A percentile compares a stretch with the other conserved stretches of the same genome.
Evolutionary conservation across 2,797 vertebrate species (phyloP).

Genomic region (Adelosebastes latens): DNA sequence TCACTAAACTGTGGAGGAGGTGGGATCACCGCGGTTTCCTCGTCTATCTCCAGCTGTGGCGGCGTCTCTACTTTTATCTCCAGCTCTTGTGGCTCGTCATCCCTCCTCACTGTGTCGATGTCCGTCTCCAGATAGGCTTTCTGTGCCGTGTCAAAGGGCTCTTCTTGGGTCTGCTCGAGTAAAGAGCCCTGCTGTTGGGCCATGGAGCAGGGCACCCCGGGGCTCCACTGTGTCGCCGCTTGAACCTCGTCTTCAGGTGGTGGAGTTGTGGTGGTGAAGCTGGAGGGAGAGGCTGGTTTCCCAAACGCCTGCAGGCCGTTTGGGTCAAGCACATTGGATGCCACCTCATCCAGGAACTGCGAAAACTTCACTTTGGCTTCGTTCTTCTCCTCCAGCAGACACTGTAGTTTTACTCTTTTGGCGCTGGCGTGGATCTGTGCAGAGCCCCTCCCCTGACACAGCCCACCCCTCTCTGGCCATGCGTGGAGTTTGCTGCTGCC

Average conservation of each 20-base stretch:
- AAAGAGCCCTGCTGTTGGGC: slow-evolving; percentile 47
- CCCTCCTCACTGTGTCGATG: slow-evolving; percentile 71
- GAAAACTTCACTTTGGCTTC: slow-evolving; percentile 88
- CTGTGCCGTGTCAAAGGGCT: slow-evolving; percentile 46
- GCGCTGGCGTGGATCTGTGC: slow-evolving; percentile 28
- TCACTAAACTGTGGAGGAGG: slow-evolving; percentile 71
- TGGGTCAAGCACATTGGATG: slow-evolving; percentile 84
- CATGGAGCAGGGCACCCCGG: slow-evolving; percentile 35
- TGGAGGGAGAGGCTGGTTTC: slow-evolving; percentile 33
- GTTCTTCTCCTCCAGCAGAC: slow-evolving; percentile 75
- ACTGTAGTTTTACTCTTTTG: slow-evolving; percentile 46
- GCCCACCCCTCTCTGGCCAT: slow-evolving; percentile 41
- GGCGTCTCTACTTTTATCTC: slow-evolving; percentile 33
- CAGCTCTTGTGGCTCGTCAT: slow-evolving; percentile 38
- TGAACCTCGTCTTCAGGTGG: slow-evolving; percentile 22
- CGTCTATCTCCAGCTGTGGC: slow-evolving; percentile 20
- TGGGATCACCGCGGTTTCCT: slow-evolving; percentile 44
- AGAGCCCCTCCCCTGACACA: slow-evolving; percentile 54
- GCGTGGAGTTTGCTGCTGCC: slow-evolving; percentile 33
- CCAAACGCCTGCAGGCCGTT: slow-evolving; percentile 80
- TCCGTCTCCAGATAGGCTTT: slow-evolving; percentile 73
- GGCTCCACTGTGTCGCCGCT: slow-evolving; percentile 21
- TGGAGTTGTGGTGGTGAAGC: slow-evolving; percentile 7
- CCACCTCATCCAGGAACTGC: slow-evolving; percentile 90
- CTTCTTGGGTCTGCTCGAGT: slow-evolving; percentile 50